Percentiles rank a stretch among this genome's conserved stretches.
Evolutionary conservation across 2,797 vertebrate species (phyloP).

Genomic region (Sebastes jordani): DNA sequence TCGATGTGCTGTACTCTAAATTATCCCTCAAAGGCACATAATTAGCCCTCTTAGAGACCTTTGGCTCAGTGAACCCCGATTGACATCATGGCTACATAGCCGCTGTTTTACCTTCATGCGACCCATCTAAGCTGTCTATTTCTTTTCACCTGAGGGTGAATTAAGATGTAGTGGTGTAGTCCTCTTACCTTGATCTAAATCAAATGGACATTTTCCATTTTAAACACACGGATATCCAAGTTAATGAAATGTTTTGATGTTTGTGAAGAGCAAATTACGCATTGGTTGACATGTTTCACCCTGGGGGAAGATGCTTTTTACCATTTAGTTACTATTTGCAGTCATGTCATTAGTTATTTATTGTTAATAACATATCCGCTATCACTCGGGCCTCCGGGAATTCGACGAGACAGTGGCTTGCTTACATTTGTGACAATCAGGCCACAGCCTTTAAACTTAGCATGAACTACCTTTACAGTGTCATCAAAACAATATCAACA

Average conservation of each 20-base stretch:
- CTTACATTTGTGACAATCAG: slow-evolving; percentile 22
- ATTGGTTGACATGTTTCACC: slow-evolving; percentile 63
- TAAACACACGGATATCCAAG: slow-evolving; percentile 50
- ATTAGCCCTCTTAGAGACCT: slow-evolving; percentile 66
- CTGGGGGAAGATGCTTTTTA: slow-evolving; percentile 61
- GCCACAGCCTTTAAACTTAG: slow-evolving; percentile 44
- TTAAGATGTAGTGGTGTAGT: slow-evolving; percentile 34
- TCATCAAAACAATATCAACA: slow-evolving; percentile 26
- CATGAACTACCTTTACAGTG: slow-evolving; percentile 25
- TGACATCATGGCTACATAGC: slow-evolving; percentile 49
- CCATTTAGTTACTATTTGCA: slow-evolving; percentile 54
- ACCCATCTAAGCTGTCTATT: slow-evolving; percentile 26
- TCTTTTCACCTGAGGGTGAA: slow-evolving; percentile 65
- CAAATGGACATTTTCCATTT: slow-evolving; percentile 60
- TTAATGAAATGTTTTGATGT: slow-evolving; percentile 75
- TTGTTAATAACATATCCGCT: slow-evolving; percentile 36
- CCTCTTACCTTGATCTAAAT: slow-evolving; percentile 64
- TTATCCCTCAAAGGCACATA: slow-evolving; percentile 60
- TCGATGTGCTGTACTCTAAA: slow-evolving; percentile 41
- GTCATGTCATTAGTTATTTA: slow-evolving; percentile 59
- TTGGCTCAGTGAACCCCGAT: slow-evolving; percentile 47
- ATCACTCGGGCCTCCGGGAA: slow-evolving; percentile 33
- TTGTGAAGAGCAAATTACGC: slow-evolving; percentile 50
- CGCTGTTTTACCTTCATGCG: slow-evolving; percentile 48
- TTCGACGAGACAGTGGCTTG: slow-evolving; percentile 23